Evolutionary conservation across 1,140 invertebrate genomes (phyloP).

Genomic region (Pseudomyrmex flavicornis): DNA sequence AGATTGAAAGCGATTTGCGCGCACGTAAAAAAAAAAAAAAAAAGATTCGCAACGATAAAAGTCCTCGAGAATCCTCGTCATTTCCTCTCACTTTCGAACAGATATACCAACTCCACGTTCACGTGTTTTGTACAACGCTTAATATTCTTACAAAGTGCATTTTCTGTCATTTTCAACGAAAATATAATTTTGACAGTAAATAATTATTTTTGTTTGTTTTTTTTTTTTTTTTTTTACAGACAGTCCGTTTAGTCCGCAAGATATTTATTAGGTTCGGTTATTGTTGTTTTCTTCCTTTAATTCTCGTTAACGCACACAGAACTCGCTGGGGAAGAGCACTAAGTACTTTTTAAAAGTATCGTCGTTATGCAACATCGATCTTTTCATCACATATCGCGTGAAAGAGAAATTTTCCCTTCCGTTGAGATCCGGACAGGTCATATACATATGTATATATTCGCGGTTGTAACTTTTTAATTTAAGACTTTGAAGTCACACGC

Average conservation of each 20-base stretch:
- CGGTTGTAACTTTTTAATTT: slow-evolving; percentile 42
- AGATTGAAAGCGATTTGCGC: slow-evolving; percentile 4
- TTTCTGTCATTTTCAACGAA: neutral
- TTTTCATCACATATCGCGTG: neutral
- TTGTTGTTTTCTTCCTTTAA: too few species aligned
- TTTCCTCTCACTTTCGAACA: too few species aligned
- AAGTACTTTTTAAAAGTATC: neutral
- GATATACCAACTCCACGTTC: too few species aligned
- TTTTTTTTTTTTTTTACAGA: neutral
- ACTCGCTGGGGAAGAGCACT: neutral
- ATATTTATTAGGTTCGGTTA: neutral
- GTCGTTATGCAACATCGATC: slow-evolving; percentile 1
- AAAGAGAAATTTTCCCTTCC: neutral
- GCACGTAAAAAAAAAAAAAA: neutral
- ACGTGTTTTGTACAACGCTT: neutral
- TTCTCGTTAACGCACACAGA: neutral
- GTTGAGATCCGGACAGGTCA: neutral
- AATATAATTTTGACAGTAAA: slow-evolving; percentile 4
- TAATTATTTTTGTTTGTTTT: neutral
- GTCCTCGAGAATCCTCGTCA: neutral
- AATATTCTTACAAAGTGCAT: neutral
- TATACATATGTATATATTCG: slow-evolving; percentile 29
- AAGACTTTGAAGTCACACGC: slow-evolving; percentile 9
- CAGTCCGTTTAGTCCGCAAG: slow-evolving; percentile 2
- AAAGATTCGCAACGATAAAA: neutral